Percentiles rank a stretch among this genome's conserved stretches.
Conservation (phyloP, 2,113 vertebrate genomes). For the Eidolon helvum region DNA sequence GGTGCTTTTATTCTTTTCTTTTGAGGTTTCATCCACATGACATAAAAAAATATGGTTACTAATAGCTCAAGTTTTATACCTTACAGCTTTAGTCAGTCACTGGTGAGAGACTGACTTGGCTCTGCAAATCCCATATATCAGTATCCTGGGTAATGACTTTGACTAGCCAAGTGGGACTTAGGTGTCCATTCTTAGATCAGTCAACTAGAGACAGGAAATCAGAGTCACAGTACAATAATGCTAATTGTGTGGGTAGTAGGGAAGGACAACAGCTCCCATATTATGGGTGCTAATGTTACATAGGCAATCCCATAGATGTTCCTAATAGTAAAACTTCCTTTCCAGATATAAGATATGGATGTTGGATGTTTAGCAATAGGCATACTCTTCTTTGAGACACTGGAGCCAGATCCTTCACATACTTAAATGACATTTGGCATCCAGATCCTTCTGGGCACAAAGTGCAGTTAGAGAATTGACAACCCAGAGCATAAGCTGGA, state of each 20-base stretch:
- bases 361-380: not conserved
- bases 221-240: not conserved
- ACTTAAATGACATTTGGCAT: not conserved
- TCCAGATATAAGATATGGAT: not conserved
- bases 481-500: not conserved
- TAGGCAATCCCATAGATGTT: not conserved
- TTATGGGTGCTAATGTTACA: not conserved
- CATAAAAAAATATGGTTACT: not conserved
- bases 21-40: not conserved
- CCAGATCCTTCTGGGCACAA: not conserved
- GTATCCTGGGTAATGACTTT: not conserved
- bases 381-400: not conserved
- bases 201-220: not conserved
- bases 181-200: not conserved
- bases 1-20: not conserved
- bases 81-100: not conserved
- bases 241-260: not conserved
- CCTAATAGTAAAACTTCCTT: not conserved
- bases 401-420: not conserved
- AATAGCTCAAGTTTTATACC: not conserved
- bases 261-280: not conserved
- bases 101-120: not conserved
- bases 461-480: not conserved
- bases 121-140: not conserved
- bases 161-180: not conserved